phyloP scores from a whole-genome alignment of 1,140 invertebrate genomes.

The Tetranychus cinnabarinus region DNA sequence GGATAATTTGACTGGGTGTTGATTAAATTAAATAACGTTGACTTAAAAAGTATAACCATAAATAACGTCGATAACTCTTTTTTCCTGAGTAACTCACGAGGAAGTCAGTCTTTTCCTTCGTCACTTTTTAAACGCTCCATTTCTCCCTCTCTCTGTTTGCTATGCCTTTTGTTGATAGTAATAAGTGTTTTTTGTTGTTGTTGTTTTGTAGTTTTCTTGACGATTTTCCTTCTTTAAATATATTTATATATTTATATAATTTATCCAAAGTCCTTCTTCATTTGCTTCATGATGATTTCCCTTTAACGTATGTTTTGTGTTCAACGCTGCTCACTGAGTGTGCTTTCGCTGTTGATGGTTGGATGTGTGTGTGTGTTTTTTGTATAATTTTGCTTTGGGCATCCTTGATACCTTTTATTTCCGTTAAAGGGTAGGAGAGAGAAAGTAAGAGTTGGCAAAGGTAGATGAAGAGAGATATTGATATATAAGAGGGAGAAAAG shows the following conservation, averaged over 20 bases:
- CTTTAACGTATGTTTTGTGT: neutral
- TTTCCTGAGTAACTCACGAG: no score
- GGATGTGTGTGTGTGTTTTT: neutral
- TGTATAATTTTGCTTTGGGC: neutral
- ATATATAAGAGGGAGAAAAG: neutral
- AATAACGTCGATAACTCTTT: slow-evolving; percentile 14
- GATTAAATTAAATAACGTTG: neutral
- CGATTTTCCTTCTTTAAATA: no score
- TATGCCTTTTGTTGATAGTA: no score
- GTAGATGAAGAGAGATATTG: neutral
- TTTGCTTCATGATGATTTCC: no score
- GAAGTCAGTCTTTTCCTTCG: no score
- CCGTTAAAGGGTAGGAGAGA: neutral
- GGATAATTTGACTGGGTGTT: neutral
- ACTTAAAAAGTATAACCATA: slow-evolving; percentile 7
- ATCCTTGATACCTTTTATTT: neutral
- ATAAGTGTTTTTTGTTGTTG: no score
- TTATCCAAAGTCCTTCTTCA: no score
- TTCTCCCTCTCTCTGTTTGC: no score
- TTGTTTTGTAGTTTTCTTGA: no score
- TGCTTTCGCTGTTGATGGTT: neutral
- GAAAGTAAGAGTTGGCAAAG: neutral
- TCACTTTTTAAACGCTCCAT: no score
- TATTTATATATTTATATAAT: no score
- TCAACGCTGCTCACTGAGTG: neutral